Conservation (phyloP, 2,113 vertebrate species). For the Microcebus tavaratra region DNA sequence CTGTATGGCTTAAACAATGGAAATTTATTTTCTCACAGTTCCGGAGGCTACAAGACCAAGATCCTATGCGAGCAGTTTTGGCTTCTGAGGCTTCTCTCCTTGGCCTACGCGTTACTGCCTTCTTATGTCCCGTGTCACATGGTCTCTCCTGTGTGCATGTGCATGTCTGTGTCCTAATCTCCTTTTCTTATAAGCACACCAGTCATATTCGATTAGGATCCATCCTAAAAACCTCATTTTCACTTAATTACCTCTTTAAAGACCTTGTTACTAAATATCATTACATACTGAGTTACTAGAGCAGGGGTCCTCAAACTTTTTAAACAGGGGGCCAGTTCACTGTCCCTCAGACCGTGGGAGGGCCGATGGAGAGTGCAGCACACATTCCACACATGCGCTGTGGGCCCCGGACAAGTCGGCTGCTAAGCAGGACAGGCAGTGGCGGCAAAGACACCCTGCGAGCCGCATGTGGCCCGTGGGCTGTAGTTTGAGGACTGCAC, state of each 20-base stretch:
- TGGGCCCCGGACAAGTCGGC: too few species aligned
- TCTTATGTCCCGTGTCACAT: background rate
- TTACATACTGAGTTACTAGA: background rate
- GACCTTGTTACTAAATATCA: background rate
- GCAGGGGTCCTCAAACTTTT: too few species aligned
- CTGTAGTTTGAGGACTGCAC: too few species aligned
- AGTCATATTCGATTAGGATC: background rate
- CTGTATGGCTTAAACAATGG: background rate
- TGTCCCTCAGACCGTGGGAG: too few species aligned
- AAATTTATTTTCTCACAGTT: background rate
- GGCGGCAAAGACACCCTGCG: too few species aligned
- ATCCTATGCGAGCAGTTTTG: background rate
- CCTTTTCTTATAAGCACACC: background rate
- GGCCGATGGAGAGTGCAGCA: too few species aligned
- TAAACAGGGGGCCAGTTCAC: too few species aligned
- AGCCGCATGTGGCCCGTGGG: too few species aligned
- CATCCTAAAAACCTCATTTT: background rate
- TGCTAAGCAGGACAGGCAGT: too few species aligned
- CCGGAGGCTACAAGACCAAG: background rate
- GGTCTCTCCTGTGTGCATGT: background rate
- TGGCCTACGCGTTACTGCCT: background rate
- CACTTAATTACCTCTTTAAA: background rate
- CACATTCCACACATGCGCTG: too few species aligned
- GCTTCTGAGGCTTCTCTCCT: background rate
- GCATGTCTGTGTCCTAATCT: background rate